A percentile compares a stretch with the other conserved stretches of the same genome.
phyloP scores from a whole-genome alignment of 2,797 vertebrate species.

The Phrynocephalus guinanensis region DNA sequence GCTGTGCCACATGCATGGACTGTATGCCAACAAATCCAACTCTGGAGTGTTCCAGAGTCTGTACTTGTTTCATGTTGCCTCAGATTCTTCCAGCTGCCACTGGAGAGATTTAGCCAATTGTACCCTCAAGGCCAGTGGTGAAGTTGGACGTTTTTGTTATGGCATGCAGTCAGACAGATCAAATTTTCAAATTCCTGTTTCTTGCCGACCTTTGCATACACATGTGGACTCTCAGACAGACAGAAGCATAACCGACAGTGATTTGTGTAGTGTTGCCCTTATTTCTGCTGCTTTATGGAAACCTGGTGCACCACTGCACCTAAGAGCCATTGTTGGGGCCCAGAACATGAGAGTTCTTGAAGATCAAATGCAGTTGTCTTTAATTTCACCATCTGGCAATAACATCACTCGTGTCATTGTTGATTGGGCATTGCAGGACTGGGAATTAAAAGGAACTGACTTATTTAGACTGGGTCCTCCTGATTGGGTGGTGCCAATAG shows the following conservation, averaged over 20 bases:
- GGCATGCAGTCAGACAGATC: slow-evolving; percentile 7
- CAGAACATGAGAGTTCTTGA: background rate
- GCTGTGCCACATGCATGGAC: slow-evolving; percentile 36
- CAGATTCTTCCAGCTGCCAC: slow-evolving; percentile 18
- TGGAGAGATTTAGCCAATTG: slow-evolving; percentile 41
- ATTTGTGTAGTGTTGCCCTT: slow-evolving; percentile 16
- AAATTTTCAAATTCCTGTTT: slow-evolving; percentile 25
- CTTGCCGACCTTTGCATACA: slow-evolving; percentile 32
- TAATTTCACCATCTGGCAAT: slow-evolving; percentile 31
- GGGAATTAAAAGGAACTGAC: slow-evolving; percentile 27
- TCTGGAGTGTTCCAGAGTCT: slow-evolving; percentile 15
- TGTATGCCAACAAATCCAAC: slow-evolving; percentile 33
- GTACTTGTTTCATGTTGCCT: slow-evolving; percentile 32
- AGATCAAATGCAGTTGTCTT: slow-evolving; percentile 30
- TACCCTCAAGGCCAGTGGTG: slow-evolving; percentile 23
- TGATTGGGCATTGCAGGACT: slow-evolving; percentile 29
- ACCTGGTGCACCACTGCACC: slow-evolving; percentile 15
- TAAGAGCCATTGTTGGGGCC: slow-evolving; percentile 24
- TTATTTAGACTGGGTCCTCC: slow-evolving; percentile 20
- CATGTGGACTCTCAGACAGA: background rate
- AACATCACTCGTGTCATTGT: background rate
- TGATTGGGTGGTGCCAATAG: slow-evolving; percentile 33
- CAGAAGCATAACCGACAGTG: background rate
- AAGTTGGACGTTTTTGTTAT: slow-evolving; percentile 42
- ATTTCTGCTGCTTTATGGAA: slow-evolving; percentile 38